Evolutionary conservation across 2,113 vertebrate species (phyloP).

Genomic region (Plecotus auritus): DNA sequence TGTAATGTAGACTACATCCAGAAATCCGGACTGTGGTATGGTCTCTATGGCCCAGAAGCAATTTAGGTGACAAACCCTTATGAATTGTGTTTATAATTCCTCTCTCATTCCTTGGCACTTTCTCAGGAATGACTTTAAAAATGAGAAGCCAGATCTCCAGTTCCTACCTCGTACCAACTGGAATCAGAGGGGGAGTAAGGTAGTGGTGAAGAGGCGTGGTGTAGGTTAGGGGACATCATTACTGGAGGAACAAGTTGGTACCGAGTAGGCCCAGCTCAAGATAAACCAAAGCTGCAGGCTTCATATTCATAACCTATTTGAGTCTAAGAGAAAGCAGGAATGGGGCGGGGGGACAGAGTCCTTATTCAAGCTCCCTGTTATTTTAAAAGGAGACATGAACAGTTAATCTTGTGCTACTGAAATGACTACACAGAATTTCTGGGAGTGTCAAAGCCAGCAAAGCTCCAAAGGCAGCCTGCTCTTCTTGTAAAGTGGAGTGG

Average conservation of each 20-base stretch:
- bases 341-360: not conserved
- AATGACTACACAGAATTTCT: slow-evolving; percentile 5
- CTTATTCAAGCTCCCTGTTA: not conserved
- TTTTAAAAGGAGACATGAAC: not conserved
- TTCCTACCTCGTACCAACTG: not conserved
- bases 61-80: not conserved
- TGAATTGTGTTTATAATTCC: not conserved
- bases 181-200: not conserved
- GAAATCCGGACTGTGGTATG: not conserved
- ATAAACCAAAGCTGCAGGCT: not conserved
- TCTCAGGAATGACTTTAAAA: not conserved
- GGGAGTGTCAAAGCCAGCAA: not conserved
- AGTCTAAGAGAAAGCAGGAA: not conserved
- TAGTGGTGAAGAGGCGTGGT: too few species aligned
- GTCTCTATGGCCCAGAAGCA: not conserved
- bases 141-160: not conserved
- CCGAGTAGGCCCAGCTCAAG: not conserved
- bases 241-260: not conserved
- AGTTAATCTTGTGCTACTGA: not conserved
- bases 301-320: not conserved
- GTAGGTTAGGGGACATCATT: not conserved
- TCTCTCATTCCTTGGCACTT: slow-evolving; percentile 1
- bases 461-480: not conserved
- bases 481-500: not conserved
- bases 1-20: not conserved